A percentile compares a stretch with the other conserved stretches of the same genome.
Evolutionary conservation across 2,113 vertebrate species (phyloP).

Genomic region (Hypomesus transpacificus): DNA sequence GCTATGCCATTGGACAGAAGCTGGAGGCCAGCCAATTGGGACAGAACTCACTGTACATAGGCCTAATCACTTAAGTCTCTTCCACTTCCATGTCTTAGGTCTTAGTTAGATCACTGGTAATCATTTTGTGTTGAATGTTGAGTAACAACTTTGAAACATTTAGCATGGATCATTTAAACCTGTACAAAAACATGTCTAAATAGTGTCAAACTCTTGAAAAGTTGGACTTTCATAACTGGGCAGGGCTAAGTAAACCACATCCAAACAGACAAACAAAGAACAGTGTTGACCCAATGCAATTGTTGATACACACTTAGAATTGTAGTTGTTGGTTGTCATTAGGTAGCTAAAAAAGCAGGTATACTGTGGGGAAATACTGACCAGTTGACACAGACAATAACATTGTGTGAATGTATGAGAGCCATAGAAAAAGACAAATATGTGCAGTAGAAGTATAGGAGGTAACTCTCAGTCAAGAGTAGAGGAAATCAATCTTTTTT

Average conservation of each 20-base stretch:
- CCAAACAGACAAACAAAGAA: constrained; percentile 15
- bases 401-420: not conserved
- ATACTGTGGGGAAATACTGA: not conserved
- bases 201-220: not conserved
- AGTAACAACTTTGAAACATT: not conserved
- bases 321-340: not conserved
- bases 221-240: not conserved
- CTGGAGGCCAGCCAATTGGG: not conserved
- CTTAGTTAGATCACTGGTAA: not conserved
- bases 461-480: too few relatives aligned
- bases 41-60: not conserved
- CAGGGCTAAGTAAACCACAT: not conserved
- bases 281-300: constrained; percentile 10
- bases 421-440: too few relatives aligned
- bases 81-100: not conserved
- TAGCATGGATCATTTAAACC: too few relatives aligned
- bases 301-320: constrained; percentile 14
- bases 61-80: not conserved
- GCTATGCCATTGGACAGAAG: not conserved
- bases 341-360: constrained; percentile 3
- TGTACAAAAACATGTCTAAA: too few relatives aligned
- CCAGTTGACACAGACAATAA: too few relatives aligned
- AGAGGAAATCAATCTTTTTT: too few relatives aligned
- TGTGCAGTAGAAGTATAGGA: too few relatives aligned
- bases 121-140: not conserved